Conservation (phyloP, 2,888 invertebrate genomes). For the Branchipolynoe longqiensis region DNA sequence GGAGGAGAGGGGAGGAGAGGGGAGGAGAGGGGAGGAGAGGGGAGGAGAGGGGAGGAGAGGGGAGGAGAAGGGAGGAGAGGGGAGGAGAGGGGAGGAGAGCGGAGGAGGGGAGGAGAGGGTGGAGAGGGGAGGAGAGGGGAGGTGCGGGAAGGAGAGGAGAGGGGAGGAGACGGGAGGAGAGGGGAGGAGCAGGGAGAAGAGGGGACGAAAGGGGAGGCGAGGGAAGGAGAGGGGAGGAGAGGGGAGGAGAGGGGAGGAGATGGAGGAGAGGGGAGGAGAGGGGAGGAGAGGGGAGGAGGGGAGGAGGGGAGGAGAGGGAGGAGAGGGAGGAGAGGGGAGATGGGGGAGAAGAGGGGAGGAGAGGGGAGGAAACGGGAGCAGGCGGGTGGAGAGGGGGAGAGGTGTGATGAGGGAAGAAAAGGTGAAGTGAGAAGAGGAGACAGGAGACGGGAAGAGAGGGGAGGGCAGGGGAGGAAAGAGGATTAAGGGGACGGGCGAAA, state of each 20-base stretch:
- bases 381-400: background rate
- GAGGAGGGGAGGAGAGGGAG: background rate
- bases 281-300: background rate
- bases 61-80: background rate
- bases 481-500: too few species aligned
- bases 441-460: background rate
- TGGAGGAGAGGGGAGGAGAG: background rate
- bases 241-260: background rate
- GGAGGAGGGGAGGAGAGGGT: slow-evolving; percentile 1
- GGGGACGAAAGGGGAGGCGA: background rate
- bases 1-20: background rate
- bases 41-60: background rate
- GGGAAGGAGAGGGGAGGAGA: background rate
- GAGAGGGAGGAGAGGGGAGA: background rate
- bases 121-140: background rate
- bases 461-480: background rate
- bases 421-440: background rate
- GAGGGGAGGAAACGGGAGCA: background rate
- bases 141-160: background rate
- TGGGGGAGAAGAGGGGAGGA: background rate
- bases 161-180: background rate
- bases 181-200: background rate
- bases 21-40: background rate
- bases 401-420: background rate
- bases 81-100: background rate